These are phyloP conservation scores for Gobius niger DNA, from an alignment of 2,113 vertebrate genomes.

Conservation along the genomic window DNA sequence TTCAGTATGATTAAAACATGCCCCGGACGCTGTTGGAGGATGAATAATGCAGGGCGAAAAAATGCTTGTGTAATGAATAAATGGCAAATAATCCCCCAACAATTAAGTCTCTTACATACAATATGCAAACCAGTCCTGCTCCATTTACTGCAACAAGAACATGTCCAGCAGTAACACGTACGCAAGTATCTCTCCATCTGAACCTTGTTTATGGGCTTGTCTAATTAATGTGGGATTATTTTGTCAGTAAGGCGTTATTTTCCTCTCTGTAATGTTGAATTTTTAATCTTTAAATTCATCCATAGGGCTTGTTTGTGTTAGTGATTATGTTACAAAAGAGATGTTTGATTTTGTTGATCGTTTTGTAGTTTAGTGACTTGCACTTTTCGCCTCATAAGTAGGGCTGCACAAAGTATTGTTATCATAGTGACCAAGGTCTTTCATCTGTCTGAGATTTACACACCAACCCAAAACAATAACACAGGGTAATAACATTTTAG, in stretches of 20 bases:
- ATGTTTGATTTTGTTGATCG: background rate
- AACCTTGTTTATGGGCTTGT: background rate
- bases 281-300: background rate
- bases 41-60: constrained; percentile 66
- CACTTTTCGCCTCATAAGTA: background rate
- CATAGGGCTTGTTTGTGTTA: background rate
- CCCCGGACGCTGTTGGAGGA: constrained; percentile 57
- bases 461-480: no score
- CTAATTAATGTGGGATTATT: constrained; percentile 15
- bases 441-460: no score
- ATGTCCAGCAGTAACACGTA: constrained; percentile 50
- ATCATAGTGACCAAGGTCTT: no score
- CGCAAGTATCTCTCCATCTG: constrained; percentile 2
- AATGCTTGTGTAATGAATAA: constrained; percentile 70
- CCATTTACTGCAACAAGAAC: constrained; percentile 41
- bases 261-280: background rate
- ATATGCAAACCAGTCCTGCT: constrained; percentile 59
- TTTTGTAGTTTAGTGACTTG: background rate
- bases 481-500: no score
- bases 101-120: constrained; percentile 64
- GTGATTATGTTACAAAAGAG: background rate
- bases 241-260: background rate
- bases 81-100: constrained; percentile 69
- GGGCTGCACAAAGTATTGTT: background rate
- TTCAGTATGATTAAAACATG: constrained; percentile 71